Base-by-base conservation (phyloP, 1,140 invertebrate species). In the Drosophila biarmipes region DNA sequence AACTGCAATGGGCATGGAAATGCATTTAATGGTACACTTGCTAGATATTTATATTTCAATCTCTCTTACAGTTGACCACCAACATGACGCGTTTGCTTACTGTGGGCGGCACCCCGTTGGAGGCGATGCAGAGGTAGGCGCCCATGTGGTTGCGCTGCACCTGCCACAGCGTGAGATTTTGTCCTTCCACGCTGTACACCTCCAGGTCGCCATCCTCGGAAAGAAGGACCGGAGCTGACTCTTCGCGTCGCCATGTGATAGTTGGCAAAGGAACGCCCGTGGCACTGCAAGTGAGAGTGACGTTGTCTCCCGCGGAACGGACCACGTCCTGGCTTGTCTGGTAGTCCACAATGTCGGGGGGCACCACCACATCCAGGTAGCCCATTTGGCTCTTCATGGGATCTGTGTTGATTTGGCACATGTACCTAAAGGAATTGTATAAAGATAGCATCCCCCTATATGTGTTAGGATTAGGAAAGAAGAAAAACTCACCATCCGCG, bases 351-450 rank as follows among this genome's bases (percentile, higher is more conserved):
- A 96, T 96, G 78, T 96, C 95, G 12, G 96, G 96, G 14, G 96
- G 95, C 17, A 96, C 96, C 94, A 97, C 96, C 46, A 98, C 96
- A 86, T 97, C 95, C 66, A 98, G 92, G 91, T 97, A 97, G 6
- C 96, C 97, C 24, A 96, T 95, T 93, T 97, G 96, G 90, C 96
- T 97, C 87, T 97, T 97, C 96, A 98, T 98, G 0, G 97, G 96
- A 90, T 97, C 96, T 4, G 97, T 98, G 92, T 98, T 98, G 69
- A 98, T 96, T 93, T 97, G 96, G 91, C 96, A 97, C 96, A 97
- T 97, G 45, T 89, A 89, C 82, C 82, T 86, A 8, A 14, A 15
- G 3, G 3, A 10, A 42, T 10, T 17, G 15, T 11, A 15, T 15
- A 17, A 3, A 42, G 24, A 27, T 3, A 27, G 6, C 2, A 6